Percentiles rank a stretch among this genome's conserved stretches.
phyloP scores from a whole-genome alignment of 1,140 invertebrate genomes.

The Macrobrachium rosenbergii region DNA sequence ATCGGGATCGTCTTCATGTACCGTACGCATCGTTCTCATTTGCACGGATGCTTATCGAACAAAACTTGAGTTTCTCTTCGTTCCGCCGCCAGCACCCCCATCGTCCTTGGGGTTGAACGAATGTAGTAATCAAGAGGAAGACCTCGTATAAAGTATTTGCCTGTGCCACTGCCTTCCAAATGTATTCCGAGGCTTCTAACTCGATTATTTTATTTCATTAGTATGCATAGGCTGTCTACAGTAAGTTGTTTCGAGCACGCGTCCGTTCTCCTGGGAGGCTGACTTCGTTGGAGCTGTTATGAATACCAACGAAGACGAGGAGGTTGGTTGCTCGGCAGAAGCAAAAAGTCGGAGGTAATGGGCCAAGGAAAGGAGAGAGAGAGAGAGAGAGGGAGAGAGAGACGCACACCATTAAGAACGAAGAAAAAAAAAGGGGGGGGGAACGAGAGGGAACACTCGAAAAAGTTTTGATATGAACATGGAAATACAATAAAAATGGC shows the following conservation, averaged over 20 bases:
- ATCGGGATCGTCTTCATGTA: too few relatives aligned
- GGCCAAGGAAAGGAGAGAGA: too few relatives aligned
- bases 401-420: too few relatives aligned
- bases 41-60: too few relatives aligned
- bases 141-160: conserved; percentile 1
- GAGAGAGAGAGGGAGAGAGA: too few relatives aligned
- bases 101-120: not conserved
- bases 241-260: conserved; percentile 35
- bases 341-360: not conserved
- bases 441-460: too few relatives aligned
- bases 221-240: conserved; percentile 60
- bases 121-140: not conserved
- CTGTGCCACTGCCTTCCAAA: conserved; percentile 55
- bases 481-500: too few relatives aligned
- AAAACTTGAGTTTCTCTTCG: too few relatives aligned
- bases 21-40: too few relatives aligned
- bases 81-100: not conserved
- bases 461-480: too few relatives aligned
- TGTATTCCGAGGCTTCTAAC: conserved; percentile 60
- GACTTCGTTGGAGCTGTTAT: not conserved
- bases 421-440: too few relatives aligned
- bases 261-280: conserved; percentile 1
- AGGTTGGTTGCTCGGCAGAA: not conserved
- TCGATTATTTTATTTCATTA: conserved; percentile 62
- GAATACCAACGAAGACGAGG: conserved; percentile 14